These are phyloP conservation scores for Porites lobata DNA, from an alignment of 92 coral and sea anemone genomes.

Conservation along the genomic window DNA sequence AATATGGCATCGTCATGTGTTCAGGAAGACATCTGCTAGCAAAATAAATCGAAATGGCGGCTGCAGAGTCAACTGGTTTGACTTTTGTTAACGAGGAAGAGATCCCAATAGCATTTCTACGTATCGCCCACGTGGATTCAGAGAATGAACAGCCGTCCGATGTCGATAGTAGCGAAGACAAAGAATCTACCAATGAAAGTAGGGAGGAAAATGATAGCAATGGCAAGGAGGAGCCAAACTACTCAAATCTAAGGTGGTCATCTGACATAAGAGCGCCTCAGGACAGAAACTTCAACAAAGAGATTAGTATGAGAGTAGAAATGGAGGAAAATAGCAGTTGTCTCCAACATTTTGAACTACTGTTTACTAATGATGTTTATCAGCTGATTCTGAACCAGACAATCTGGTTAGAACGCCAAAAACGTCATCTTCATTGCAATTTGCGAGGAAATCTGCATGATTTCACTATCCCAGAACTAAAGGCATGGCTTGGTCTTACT, in stretches of 20 bases:
- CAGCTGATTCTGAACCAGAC: no score
- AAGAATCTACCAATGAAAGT: slow-evolving; percentile 18
- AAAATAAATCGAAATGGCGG: slow-evolving; percentile 41
- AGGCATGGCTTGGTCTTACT: neutral
- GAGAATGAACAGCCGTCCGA: slow-evolving; percentile 37
- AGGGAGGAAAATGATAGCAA: slow-evolving; percentile 29
- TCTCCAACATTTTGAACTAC: no score
- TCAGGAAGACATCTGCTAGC: neutral
- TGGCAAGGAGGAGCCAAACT: slow-evolving; percentile 5
- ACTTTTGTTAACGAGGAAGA: slow-evolving; percentile 47
- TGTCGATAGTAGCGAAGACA: slow-evolving; percentile 16
- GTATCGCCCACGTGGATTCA: slow-evolving; percentile 38
- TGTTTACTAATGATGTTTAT: no score
- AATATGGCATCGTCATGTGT: no score
- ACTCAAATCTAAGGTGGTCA: slow-evolving; percentile 16
- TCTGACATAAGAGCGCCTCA: neutral
- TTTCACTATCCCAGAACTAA: no score
- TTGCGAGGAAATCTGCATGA: no score
- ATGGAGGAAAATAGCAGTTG: neutral
- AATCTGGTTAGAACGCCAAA: no score
- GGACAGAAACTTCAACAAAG: slow-evolving; percentile 35
- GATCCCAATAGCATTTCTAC: slow-evolving; percentile 21
- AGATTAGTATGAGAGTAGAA: slow-evolving; percentile 56
- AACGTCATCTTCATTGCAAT: no score
- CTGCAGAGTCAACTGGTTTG: slow-evolving; percentile 4